Base-by-base conservation (phyloP, 2,797 vertebrate genomes). In the Xiphophorus birchmanni region DNA sequence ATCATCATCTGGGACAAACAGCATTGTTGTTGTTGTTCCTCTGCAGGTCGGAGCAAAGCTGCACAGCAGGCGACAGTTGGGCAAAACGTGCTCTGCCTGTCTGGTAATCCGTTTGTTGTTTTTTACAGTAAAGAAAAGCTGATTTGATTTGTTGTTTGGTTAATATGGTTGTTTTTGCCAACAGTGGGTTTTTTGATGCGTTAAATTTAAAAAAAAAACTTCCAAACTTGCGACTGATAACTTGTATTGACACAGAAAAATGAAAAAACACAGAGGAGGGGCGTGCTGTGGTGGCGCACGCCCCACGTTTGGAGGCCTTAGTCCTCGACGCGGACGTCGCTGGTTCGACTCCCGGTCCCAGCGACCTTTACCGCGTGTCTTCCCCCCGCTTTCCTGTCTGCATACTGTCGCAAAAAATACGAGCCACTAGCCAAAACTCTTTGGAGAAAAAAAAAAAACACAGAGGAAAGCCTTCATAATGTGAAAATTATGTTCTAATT, bases 31-130 rank as follows among this genome's bases (percentile, higher is more conserved):
- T 35, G 74, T 74, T 35, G 40, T 15, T 79, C 60, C 74, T 69
- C 52, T 47, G 15, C 84, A n/a, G 42, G 18, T 37, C 77, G 80
- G 40, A 23, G 86, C 77, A 79, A 88, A 85, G 87, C 23, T 76
- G 78, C 89, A 80, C 85, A 86, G 85, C 35, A 56, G 45, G 87
- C 56, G 69, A 67, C 21, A 77, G 85, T 79, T 81, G 76, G 80
- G 23, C 32, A 77, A 75, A 37, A 83, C 29, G 6, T 32, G 15
- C 44, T 58, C 77, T 13, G 48, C 52, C 75, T 45, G 69, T 72
- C 76, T 83, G 75, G 2, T 87, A 83, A 88, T 89, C 80, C 17
- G 21, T 77, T 84, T 87, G 58, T 76, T 87, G 32, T 90, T 32
- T 76, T 29, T 76, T 29, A 72, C 47, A 56, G 58, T 45, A 44